Evolutionary conservation across 2,888 invertebrate genomes (phyloP), one percentile per base, ranked within the genome.

Genomic region (Pelosia muscerda): DNA sequence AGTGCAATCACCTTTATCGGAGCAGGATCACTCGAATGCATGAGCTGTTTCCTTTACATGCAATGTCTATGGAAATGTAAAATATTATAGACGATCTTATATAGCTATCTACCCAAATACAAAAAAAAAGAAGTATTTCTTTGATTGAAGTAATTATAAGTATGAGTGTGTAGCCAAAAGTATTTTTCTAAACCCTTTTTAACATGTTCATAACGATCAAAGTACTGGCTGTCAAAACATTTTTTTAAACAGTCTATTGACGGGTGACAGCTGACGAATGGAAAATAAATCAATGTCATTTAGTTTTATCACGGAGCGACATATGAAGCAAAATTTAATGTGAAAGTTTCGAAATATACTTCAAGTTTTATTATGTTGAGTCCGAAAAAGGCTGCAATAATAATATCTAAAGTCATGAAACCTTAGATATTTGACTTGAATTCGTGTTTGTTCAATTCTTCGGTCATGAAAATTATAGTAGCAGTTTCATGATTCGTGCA

Each of bases 1-100:
- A 68, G 64, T 68, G 61, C 68, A 68, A 57, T 68, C 68, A 68
- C 68, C 68, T 64, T 34, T 55, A 26, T 15, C 25, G 61, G 64
- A 65, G 64, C 61, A 68, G 68, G 68, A 65, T 65, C 68, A 68
- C 19, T 60, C 64, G 38, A 38, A 49, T 55, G 65, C 68, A 26
- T 53, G 56, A 64, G 64, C 42, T 28, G 60, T 11, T 57, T 61
- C 61, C 53, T 49, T 60, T 56, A 10, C 42, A 28, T 13, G 59
- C 56, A 61, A 54, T 61, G 61, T 42, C 31, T 49, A 13, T 66
- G 15, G 22, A 28, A 25, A 15, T 55, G 11, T 54, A 25, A 55
- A 22, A 26, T n/a, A 22, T 8, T 6, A 11, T 2, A n/a, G 49
- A 28, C 49, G n/a, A 19, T 49, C n/a, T 15, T 15, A 19, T 42